Evolutionary conservation across 2,888 invertebrate genomes (phyloP).

Genomic region (Amphipoea lucens): DNA sequence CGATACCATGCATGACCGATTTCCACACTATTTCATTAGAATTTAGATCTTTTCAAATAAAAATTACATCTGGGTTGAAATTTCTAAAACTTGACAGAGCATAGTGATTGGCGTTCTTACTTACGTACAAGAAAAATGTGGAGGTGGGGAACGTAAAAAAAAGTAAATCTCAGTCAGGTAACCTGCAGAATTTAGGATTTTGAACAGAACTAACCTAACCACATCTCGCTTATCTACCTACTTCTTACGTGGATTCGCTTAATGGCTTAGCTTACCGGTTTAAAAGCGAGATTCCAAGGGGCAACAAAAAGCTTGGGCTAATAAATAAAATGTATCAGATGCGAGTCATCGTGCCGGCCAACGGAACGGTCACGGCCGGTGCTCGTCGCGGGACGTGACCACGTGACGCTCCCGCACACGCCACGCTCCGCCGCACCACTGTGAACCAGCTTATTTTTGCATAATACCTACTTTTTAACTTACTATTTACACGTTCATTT

Average conservation of each 20-base stretch:
- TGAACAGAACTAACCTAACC: background rate
- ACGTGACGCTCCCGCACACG: conserved; percentile 75
- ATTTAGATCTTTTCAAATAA: conserved; percentile 1
- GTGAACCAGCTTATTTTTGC: conserved; percentile 86
- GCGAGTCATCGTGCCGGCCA: conserved; percentile 85
- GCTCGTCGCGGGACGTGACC: conserved; percentile 78
- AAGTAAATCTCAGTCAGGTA: background rate
- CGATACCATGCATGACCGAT: conserved; percentile 1
- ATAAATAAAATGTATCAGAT: conserved; percentile 81
- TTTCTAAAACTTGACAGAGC: background rate
- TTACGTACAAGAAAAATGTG: background rate
- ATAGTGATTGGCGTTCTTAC: background rate
- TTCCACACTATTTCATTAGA: conserved; percentile 20
- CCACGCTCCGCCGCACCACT: conserved; percentile 77
- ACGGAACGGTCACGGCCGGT: conserved; percentile 87
- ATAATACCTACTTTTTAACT: conserved; percentile 68
- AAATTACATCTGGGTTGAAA: background rate
- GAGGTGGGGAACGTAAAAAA: background rate
- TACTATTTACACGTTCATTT: conserved; percentile 28
- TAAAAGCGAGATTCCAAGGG: conserved; percentile 85
- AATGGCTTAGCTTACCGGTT: conserved; percentile 78
- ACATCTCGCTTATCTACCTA: background rate
- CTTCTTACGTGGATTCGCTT: conserved; percentile 62
- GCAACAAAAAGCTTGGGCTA: conserved; percentile 78
- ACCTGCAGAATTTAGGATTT: background rate